Percentiles rank a stretch among this genome's conserved stretches.
Conservation (phyloP, 2,113 vertebrate species). For the Oxygymnocypris stewartii region DNA sequence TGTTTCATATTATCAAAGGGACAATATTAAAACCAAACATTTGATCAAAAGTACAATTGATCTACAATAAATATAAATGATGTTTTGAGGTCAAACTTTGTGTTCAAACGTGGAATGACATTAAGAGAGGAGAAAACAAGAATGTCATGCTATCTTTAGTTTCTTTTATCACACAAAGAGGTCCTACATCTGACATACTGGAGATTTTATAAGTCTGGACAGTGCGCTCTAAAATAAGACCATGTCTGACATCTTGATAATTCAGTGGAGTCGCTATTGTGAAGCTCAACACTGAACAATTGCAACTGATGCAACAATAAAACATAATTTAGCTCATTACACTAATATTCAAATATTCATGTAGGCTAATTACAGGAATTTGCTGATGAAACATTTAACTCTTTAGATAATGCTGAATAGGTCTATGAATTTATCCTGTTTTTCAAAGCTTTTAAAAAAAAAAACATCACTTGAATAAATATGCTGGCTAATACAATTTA, state of each 20-base stretch:
- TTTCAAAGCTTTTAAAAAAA: background rate
- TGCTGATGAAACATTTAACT: background rate
- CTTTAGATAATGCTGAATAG: background rate
- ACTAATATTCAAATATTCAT: background rate
- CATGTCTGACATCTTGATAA: background rate
- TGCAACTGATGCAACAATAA: background rate
- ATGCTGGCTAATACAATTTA: background rate
- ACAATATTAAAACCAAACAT: background rate
- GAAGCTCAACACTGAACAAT: background rate
- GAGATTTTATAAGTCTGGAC: conserved; percentile 35
- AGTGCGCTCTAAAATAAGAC: background rate
- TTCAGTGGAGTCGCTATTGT: background rate
- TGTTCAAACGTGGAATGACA: background rate
- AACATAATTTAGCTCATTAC: background rate
- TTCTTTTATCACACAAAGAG: conserved; percentile 12
- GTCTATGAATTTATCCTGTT: background rate
- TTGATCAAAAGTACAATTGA: background rate
- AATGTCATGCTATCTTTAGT: conserved; percentile 19
- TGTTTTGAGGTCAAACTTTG: background rate
- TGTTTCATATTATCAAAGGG: background rate
- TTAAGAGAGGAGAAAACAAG: background rate
- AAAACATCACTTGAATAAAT: background rate
- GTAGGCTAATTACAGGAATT: background rate
- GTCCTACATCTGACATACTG: conserved; percentile 13
- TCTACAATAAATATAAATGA: background rate